Evolutionary conservation across 2,113 vertebrate genomes (phyloP), one percentile per base, ranked within the genome.

Genomic region (Coptodon rendalli): DNA sequence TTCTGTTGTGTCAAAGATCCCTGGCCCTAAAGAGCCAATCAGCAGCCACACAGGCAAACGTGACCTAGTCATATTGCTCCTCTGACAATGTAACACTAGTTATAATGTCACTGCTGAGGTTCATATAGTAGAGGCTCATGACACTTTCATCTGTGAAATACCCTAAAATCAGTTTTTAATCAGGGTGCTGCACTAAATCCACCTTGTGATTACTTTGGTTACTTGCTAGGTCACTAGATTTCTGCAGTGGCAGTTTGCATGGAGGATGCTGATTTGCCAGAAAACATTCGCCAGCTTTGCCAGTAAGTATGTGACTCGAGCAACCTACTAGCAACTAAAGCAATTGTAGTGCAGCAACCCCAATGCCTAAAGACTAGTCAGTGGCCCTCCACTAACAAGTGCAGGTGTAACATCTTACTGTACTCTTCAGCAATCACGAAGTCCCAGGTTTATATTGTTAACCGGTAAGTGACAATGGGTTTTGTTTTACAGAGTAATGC

Each of bases 391-490:
- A 45, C 22, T 73, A 29, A 48, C 8, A 45, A 27, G 40, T 73
- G 68, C 38, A 43, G 38, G 38, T 68, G 38, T 40, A 40, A 40
- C 36, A 24, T 40, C n/a, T 45, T 45, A 73, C 22, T 27, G 3
- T 17, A 29, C 40, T 17, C 38, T 27, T 73, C 22, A 10, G 22
- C 22, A 6, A 7, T 73, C 22, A 48, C 68, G 38, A 66, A 66
- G 19, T 66, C 61, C 34, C 61, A 66, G 19, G 10, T 66, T 66
- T 66, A 66, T 66, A 38, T 66, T 22, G 34, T 66, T 66, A 66
- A 66, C 61, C 4, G 1, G 34, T 66, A 13, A 66, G 61, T 66
- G 61, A 66, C 61, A 38, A 8, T 13, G 17, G 17, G 61, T 66
- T 66, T 63, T n/a, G 6, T 66, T 66, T 66, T 38, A 66, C 13